Evolutionary conservation across 2,113 vertebrate genomes (phyloP).

Genomic region (Platysternon megacephalum): DNA sequence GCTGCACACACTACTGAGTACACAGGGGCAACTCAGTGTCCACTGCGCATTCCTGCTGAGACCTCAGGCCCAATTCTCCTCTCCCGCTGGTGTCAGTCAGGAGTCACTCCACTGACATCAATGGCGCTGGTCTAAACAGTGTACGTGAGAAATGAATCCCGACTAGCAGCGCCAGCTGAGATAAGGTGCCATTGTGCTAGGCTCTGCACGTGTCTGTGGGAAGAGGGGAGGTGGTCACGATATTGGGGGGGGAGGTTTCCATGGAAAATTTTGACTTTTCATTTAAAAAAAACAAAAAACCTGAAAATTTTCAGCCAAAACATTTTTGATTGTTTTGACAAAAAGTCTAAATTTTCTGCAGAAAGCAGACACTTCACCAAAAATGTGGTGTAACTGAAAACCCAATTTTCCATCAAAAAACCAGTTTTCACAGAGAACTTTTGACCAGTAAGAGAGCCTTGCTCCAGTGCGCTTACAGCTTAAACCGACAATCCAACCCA

Average conservation of each 20-base stretch:
- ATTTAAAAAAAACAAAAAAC: neutral
- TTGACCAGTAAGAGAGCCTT: neutral
- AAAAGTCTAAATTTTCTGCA: neutral
- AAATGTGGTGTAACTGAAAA: neutral
- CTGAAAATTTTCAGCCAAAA: neutral
- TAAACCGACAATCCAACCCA: neutral
- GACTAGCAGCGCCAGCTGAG: neutral
- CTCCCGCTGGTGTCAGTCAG: neutral
- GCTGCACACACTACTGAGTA: neutral
- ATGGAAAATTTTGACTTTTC: neutral
- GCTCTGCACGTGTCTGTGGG: neutral
- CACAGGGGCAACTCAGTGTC: neutral
- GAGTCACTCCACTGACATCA: neutral
- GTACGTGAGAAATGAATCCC: rapidly evolving
- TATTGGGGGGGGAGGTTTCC: neutral
- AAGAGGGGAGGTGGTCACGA: neutral
- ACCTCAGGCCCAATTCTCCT: neutral
- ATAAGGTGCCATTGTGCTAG: neutral
- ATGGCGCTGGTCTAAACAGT: neutral
- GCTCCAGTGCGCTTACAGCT: neutral
- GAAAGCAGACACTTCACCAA: conserved; percentile 19
- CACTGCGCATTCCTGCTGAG: neutral
- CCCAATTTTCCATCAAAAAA: neutral
- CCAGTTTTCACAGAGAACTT: neutral
- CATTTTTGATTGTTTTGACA: neutral